Base-by-base conservation (phyloP, 35 echinoderm and acorn worm genomes). In the Strongylocentrotus purpuratus region DNA sequence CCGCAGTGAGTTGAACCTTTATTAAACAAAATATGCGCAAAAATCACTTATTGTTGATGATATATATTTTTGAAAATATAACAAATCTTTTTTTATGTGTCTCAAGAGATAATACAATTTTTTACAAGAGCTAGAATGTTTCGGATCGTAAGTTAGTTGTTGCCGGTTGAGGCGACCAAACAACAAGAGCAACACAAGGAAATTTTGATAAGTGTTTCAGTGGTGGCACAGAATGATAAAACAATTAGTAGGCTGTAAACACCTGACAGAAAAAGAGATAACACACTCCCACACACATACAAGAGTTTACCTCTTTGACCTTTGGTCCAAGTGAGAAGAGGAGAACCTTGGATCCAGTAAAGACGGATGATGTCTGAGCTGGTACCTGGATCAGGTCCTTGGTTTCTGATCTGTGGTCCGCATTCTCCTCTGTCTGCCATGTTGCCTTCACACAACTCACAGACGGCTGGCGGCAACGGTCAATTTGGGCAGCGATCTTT, bases 291-390 rank as follows among this genome's bases (percentile, higher is more conserved):
- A 41, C 35, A 41, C 35, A 41, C 35, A 78, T 4, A 70, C 2
- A 78, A 78, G 28, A n/a, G 7, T 78, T 93, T 58, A 93, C 91
- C 91, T 47, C 91, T 58, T 93, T 22, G 4, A 58, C 46, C 58
- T 93, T 93, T 20, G 91, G 91, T n/a, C 91, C 91, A 31, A 58
- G 31, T 32, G 91, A 93, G n/a, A 28, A 93, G 48, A 93, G 46
- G 13, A 58, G 32, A 46, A 93, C 91, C 48, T 93, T 47, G 9
- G 91, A 93, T 8, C 91, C 91, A 13, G 91, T 93, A 46, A 93
- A 93, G 48, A 93, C 91, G 9, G 91, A 93, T 28, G 91, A 58
- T 14, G 46, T 58, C 48, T 58, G 45, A 58, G 91, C 45, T 93
- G 91, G 91, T 9, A 93, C 25, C 46, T 93, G 91, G 22, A 93